phyloP scores from a whole-genome alignment of 1,140 invertebrate species.

The Drosophila prosaltans region DNA sequence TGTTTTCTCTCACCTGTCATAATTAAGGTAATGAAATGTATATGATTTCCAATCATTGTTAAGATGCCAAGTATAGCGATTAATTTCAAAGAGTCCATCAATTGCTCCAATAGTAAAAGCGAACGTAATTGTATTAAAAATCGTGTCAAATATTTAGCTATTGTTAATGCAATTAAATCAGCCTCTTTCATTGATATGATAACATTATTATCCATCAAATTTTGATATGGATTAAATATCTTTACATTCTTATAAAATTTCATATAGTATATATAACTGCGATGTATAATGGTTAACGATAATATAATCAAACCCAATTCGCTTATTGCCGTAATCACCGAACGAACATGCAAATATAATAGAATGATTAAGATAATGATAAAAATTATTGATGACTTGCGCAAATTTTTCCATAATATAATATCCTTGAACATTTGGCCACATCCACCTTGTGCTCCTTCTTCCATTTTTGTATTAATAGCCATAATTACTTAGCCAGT shows the following conservation, averaged over 20 bases:
- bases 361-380: not conserved
- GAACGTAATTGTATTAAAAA: not conserved
- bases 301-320: conserved; percentile 3
- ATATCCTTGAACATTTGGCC: not conserved
- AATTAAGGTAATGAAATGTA: not conserved
- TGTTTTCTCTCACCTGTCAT: not conserved
- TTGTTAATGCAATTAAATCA: not conserved
- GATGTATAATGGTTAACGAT: conserved; percentile 1
- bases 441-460: no score
- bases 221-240: not conserved
- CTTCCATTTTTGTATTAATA: not conserved
- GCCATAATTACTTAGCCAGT: not conserved
- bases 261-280: conserved; percentile 16
- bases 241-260: not conserved
- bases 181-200: conserved; percentile 7
- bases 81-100: not conserved
- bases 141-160: not conserved
- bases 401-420: conserved; percentile 40
- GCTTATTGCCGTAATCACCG: conserved; percentile 6
- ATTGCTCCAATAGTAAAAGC: not conserved
- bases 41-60: not conserved
- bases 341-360: not conserved
- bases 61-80: not conserved
- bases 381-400: conserved; percentile 6
- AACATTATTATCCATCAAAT: conserved; percentile 22